phyloP scores from a whole-genome alignment of 2,888 invertebrate genomes.

The Alsophila aescularia region DNA sequence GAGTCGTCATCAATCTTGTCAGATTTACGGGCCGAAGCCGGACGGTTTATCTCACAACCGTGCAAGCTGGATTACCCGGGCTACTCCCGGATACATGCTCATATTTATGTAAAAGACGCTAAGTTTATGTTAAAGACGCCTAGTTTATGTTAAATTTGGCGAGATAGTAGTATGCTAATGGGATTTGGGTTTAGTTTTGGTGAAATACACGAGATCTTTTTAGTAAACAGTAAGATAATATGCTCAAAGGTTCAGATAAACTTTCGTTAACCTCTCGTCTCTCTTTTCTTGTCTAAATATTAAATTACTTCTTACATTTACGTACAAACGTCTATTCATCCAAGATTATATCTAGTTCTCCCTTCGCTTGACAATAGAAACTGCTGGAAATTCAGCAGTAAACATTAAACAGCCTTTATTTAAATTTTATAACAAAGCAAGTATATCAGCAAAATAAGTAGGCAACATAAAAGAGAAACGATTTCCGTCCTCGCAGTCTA shows the following conservation, averaged over 20 bases:
- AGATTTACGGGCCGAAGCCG: conserved; percentile 63
- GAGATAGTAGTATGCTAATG: conserved; percentile 2
- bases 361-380: too few relatives aligned
- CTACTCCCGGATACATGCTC: conserved; percentile 15
- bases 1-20: conserved; percentile 70
- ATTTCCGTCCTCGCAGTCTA: conserved; percentile 1
- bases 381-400: background rate
- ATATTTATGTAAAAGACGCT: conserved; percentile 34
- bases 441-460: background rate
- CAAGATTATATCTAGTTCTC: too few relatives aligned
- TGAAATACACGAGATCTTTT: background rate
- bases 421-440: background rate
- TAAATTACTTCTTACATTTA: too few relatives aligned
- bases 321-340: too few relatives aligned
- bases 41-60: conserved; percentile 63
- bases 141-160: conserved; percentile 27
- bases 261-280: too few relatives aligned
- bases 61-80: conserved; percentile 50
- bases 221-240: too few relatives aligned
- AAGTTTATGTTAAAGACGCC: conserved; percentile 25
- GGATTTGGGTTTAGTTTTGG: conserved; percentile 3
- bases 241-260: too few relatives aligned
- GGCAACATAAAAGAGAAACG: background rate
- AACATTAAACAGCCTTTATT: background rate
- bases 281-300: too few relatives aligned